Percentiles rank a stretch among this genome's conserved stretches.
phyloP scores from a whole-genome alignment of 2,113 vertebrate species.

The Fregetta grallaria region DNA sequence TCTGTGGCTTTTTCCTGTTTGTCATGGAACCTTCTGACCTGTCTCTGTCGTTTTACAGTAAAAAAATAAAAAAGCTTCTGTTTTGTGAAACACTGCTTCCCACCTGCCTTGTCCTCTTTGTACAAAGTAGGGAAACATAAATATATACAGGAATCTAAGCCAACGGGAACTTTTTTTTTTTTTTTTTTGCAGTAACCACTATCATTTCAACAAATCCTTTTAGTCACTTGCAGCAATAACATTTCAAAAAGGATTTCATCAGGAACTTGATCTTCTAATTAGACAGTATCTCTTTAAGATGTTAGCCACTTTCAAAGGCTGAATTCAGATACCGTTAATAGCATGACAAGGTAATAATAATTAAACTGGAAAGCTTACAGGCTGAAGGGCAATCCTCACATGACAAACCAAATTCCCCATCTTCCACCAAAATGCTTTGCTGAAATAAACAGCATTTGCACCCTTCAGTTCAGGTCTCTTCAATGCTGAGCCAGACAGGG shows the following conservation, averaged over 20 bases:
- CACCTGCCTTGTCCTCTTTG: background rate
- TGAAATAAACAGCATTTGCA: background rate
- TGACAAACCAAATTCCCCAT: background rate
- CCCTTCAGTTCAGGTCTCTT: background rate
- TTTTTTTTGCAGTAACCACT: background rate
- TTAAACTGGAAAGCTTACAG: background rate
- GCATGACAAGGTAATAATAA: background rate
- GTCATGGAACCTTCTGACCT: background rate
- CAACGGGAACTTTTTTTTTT: background rate
- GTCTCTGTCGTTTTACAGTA: background rate
- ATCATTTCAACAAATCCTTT: background rate
- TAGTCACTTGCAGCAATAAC: background rate
- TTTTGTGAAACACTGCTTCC: background rate
- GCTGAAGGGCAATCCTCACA: background rate
- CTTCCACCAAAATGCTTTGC: background rate
- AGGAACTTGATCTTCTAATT: background rate
- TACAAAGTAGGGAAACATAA: background rate
- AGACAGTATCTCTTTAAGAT: background rate
- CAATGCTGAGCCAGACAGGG: background rate
- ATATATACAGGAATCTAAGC: background rate
- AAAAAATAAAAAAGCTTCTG: background rate
- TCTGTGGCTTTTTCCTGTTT: background rate
- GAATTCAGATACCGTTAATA: background rate
- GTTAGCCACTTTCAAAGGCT: background rate
- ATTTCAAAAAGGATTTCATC: background rate